phyloP scores from a whole-genome alignment of 2,797 vertebrate species.

The Amniataba percoides region DNA sequence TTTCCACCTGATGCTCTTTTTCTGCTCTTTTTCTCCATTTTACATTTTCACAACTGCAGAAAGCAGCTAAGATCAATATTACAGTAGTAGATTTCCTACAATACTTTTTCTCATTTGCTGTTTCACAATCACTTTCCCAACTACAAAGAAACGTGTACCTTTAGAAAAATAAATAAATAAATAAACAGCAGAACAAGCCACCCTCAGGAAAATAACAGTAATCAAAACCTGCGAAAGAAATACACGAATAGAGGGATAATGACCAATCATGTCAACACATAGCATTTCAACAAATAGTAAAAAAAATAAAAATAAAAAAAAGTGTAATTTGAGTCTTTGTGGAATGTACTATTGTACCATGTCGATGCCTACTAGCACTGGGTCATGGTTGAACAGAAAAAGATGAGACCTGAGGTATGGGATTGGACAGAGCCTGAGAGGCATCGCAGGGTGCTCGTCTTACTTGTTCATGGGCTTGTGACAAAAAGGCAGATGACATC shows the following conservation, averaged over 20 bases:
- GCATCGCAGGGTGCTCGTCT: conserved; percentile 11
- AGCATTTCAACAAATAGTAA: conserved; percentile 4
- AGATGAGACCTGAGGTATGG: background rate
- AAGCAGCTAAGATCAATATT: background rate
- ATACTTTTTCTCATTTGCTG: conserved; percentile 11
- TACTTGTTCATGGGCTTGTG: conserved; percentile 27
- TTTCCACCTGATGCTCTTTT: background rate
- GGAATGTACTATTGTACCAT: background rate
- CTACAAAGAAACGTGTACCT: background rate
- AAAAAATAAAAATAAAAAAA: background rate
- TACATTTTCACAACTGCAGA: background rate
- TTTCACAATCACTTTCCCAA: background rate
- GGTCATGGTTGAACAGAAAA: conserved; percentile 1
- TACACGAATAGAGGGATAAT: background rate
- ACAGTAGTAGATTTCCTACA: background rate
- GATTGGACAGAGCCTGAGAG: conserved; percentile 8
- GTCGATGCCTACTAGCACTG: background rate
- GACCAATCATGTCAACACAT: background rate
- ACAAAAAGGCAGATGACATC: conserved; percentile 13
- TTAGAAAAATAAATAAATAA: background rate
- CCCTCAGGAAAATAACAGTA: conserved; percentile 2
- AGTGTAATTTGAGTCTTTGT: background rate
- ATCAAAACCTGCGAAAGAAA: background rate
- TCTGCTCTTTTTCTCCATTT: background rate
- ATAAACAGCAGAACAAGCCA: background rate